Evolutionary conservation across 2,888 invertebrate genomes (phyloP).

Genomic region (Rhorus exstirpatorius): DNA sequence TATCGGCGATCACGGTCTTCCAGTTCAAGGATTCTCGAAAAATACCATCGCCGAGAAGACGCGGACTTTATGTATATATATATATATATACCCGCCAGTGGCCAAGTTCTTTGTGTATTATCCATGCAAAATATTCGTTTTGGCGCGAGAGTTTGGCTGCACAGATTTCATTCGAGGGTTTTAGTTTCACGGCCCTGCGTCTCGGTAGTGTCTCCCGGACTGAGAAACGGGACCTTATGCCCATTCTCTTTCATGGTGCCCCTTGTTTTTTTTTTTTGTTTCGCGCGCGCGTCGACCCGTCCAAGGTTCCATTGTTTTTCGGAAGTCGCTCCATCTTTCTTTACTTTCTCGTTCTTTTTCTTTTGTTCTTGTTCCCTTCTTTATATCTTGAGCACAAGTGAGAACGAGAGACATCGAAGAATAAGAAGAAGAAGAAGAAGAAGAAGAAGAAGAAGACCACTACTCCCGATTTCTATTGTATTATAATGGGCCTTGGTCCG

Average conservation of each 20-base stretch:
- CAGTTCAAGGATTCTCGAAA: constrained; percentile 50
- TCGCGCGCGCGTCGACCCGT: constrained; percentile 27
- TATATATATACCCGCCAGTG: background rate
- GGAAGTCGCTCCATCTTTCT: constrained; percentile 71
- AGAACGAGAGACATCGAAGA: constrained; percentile 64
- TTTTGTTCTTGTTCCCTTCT: constrained; percentile 32
- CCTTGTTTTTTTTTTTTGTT: constrained; percentile 28
- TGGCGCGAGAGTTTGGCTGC: constrained; percentile 16
- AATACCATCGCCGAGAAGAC: constrained; percentile 32
- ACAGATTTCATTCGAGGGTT: constrained; percentile 17
- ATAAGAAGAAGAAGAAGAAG: constrained; percentile 66
- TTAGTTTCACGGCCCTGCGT: constrained; percentile 26
- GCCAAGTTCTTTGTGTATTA: constrained; percentile 17
- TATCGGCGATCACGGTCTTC: constrained; percentile 55
- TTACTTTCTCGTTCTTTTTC: background rate
- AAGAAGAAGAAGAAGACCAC: constrained; percentile 66
- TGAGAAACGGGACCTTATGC: constrained; percentile 62
- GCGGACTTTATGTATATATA: constrained; percentile 19
- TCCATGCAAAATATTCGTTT: constrained; percentile 42
- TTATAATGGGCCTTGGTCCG: constrained; percentile 83
- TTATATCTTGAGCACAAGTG: constrained; percentile 40
- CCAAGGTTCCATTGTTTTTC: constrained; percentile 78
- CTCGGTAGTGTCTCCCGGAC: constrained; percentile 32
- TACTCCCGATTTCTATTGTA: constrained; percentile 80
- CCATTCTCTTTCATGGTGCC: constrained; percentile 34